Evolutionary conservation across 30 jellyfish, hydroid and myxozoan genomes (phyloP).

Genomic region (Chrysaora quinquecirrha): DNA sequence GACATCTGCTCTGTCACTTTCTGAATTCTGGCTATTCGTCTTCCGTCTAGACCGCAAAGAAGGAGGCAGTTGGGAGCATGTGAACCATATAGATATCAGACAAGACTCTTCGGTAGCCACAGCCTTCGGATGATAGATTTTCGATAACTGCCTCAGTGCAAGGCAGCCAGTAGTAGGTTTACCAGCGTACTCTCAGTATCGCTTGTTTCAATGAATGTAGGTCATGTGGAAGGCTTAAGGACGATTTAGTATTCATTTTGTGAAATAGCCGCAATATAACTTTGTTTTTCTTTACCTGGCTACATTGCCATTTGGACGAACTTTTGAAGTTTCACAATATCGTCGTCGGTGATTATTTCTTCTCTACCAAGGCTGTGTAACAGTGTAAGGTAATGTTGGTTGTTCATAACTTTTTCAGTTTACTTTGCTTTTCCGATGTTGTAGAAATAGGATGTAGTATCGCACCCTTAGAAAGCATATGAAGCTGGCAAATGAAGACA

Average conservation of each 20-base stretch:
- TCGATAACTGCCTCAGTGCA: conserved; percentile 26
- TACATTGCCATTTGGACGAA: conserved; percentile 45
- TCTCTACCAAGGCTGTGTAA: conserved; percentile 16
- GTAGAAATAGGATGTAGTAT: no score
- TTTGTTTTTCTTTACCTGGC: conserved; percentile 35
- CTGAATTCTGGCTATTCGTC: conserved; percentile 22
- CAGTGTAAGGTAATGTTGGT: conserved; percentile 30
- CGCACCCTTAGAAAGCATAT: no score
- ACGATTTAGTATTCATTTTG: conserved; percentile 41
- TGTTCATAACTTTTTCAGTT: conserved; percentile 40
- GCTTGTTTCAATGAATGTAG: conserved; percentile 49
- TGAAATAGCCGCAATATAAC: conserved; percentile 34
- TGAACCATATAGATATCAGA: conserved; percentile 49
- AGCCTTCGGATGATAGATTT: conserved; percentile 21
- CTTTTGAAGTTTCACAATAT: conserved; percentile 30
- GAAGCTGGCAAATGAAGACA: no score
- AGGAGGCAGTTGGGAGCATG: conserved; percentile 53
- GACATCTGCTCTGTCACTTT: conserved; percentile 44
- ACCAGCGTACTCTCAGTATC: conserved; percentile 43
- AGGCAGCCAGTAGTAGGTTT: conserved; percentile 57
- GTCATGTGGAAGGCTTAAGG: conserved; percentile 52
- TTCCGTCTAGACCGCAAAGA: conserved; percentile 51
- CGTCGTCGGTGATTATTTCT: conserved; percentile 13
- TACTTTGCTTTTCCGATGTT: conserved; percentile 27
- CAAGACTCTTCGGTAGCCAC: conserved; percentile 50